Base-by-base conservation (phyloP, 2,888 invertebrate species). In the Nemotelus pantherinus region DNA sequence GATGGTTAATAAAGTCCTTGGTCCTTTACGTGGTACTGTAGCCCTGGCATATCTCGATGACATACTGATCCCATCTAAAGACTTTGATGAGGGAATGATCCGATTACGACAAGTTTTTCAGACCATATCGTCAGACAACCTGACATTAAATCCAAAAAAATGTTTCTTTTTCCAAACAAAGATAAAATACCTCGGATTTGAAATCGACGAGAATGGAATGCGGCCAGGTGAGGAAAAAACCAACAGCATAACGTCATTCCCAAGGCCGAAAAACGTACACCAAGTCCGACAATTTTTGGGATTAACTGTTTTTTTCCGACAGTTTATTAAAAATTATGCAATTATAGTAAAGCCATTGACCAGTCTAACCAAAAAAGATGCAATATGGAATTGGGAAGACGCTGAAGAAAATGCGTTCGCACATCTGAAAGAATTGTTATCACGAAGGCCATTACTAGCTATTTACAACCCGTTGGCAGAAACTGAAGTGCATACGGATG, bases 401-500 rank as follows among this genome's bases (percentile, higher is more conserved):
- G 25, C 9, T 2, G 3, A 68, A 7, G 6, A 39, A 3, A 10
- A 53, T 6, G 47, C 45, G 3, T 44, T 65, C 10, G 65, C 3
- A 2, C 3, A 7, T 10, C 50, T 50, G 68, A 68, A 50, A 3
- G 10, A 25, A 2, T 25, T 25, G 3, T 50, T 68, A 39, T 3
- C 10, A 6, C 2, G 50, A 3, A 3, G 48, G 25, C 48, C 68
- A 9, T 39, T 68, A 6, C 39, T 68, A 43, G 39, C 25, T 3
- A 48, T 68, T 25, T 68, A 68, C 39, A 7, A 50, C 6, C 47
- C 65, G 5, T 41, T 3, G 7, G 65, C 65, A 44, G 65, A 47
- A 41, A 81, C 82, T 7, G 82, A 84, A 70, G 58, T 84, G 1
- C 84, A 84, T 58, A 83, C 83, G 0, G 83, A 84, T 78, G 84